A percentile compares a stretch with the other conserved stretches of the same genome.
Conservation (phyloP, 2,113 vertebrate species). For the Andinoacara biseriatus region DNA sequence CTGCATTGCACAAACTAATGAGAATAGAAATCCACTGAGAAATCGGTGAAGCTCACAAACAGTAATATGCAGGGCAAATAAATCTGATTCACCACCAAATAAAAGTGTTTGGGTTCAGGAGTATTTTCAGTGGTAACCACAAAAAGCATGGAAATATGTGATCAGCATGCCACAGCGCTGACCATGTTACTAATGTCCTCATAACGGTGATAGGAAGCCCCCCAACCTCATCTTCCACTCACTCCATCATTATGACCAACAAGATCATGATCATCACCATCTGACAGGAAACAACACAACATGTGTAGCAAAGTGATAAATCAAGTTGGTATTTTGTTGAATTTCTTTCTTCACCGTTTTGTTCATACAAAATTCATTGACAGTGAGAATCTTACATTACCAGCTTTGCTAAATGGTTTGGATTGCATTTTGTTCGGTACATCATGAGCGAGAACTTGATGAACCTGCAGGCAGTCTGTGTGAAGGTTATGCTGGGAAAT, state of each 20-base stretch:
- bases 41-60: background rate
- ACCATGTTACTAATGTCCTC: too few species aligned
- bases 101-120: background rate
- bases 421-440: background rate
- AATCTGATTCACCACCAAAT: background rate
- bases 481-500: too few species aligned
- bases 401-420: background rate
- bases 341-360: background rate
- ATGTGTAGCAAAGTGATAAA: too few species aligned
- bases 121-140: fast-evolving
- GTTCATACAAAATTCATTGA: too few species aligned
- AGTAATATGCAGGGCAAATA: fast-evolving
- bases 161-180: fast-evolving
- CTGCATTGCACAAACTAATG: background rate
- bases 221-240: background rate
- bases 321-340: background rate
- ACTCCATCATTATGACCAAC: background rate
- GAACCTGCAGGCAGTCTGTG: too few species aligned
- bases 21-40: background rate
- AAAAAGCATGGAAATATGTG: background rate
- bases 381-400: too few species aligned
- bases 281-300: too few species aligned
- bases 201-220: too few species aligned
- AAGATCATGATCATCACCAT: too few species aligned
- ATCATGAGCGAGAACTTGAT: background rate